Percentiles rank a stretch among this genome's conserved stretches.
phyloP scores from a whole-genome alignment of 2,888 invertebrate species.

The Steromphala cineraria region DNA sequence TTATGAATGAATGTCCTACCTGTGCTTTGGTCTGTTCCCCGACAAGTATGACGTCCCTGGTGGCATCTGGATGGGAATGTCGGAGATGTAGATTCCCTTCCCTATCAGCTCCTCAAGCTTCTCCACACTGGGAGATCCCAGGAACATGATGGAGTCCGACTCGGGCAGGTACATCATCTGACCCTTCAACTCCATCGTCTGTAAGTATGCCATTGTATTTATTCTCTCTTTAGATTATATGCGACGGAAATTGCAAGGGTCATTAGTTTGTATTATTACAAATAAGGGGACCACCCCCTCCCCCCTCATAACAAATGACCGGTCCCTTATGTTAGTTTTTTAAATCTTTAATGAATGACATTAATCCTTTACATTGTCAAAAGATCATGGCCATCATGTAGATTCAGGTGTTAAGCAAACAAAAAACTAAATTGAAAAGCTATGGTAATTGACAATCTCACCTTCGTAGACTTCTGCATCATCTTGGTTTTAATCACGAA shows the following conservation, averaged over 20 bases:
- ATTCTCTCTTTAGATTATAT: too few species aligned
- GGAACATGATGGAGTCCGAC: conserved; percentile 91
- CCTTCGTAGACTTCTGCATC: not conserved
- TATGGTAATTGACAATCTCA: not conserved
- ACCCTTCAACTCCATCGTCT: conserved; percentile 94
- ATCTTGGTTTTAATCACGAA: conserved; percentile 59
- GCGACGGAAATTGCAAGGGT: too few species aligned
- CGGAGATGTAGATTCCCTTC: conserved; percentile 94
- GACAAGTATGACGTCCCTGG: conserved; percentile 94
- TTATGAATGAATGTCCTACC: conserved; percentile 56
- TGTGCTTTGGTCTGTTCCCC: conserved; percentile 95
- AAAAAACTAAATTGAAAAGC: too few species aligned
- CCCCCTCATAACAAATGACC: too few species aligned
- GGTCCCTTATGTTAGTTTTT: too few species aligned
- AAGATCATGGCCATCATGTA: too few species aligned
- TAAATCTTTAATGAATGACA: too few species aligned
- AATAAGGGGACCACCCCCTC: too few species aligned
- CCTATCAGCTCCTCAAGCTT: conserved; percentile 93
- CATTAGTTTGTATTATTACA: too few species aligned
- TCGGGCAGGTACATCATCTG: conserved; percentile 96
- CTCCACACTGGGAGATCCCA: conserved; percentile 94
- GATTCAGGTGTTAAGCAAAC: too few species aligned
- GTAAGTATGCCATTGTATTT: too few species aligned
- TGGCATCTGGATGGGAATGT: conserved; percentile 97
- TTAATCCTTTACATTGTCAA: too few species aligned